Percentiles rank a stretch among this genome's conserved stretches.
Evolutionary conservation across 2,888 invertebrate genomes (phyloP).

Genomic region (Lucinisca nassula): DNA sequence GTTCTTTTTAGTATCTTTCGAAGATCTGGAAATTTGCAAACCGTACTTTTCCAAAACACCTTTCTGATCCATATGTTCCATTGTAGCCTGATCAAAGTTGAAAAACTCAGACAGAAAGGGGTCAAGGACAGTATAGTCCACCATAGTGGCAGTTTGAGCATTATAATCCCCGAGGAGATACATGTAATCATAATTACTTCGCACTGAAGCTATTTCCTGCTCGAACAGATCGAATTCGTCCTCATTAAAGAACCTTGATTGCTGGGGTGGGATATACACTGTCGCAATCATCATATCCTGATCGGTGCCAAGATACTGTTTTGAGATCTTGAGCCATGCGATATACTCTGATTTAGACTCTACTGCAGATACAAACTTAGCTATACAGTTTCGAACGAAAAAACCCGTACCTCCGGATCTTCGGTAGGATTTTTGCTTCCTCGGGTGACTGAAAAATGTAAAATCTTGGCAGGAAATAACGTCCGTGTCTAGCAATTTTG

Average conservation of each 20-base stretch:
- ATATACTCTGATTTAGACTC: not conserved
- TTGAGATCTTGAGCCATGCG: no score
- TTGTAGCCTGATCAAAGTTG: not conserved
- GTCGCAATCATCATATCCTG: not conserved
- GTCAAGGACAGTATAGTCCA: not conserved
- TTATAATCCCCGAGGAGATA: not conserved
- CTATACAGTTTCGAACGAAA: not conserved
- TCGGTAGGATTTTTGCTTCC: not conserved
- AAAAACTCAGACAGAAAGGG: not conserved
- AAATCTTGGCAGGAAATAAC: not conserved
- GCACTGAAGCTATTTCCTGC: not conserved
- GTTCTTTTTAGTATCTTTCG: not conserved
- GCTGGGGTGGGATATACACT: not conserved
- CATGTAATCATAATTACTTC: not conserved
- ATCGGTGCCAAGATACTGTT: no score
- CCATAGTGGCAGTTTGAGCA: no score
- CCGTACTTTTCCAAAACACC: not conserved
- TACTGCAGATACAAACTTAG: not conserved
- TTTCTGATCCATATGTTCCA: not conserved
- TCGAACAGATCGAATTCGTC: not conserved
- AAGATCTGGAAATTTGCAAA: not conserved
- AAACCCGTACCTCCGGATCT: not conserved
- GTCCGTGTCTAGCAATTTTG: not conserved
- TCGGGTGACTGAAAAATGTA: not conserved
- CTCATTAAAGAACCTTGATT: not conserved